Evolutionary conservation across 1,140 invertebrate species (phyloP).

Genomic region (Eriocheir sinensis): DNA sequence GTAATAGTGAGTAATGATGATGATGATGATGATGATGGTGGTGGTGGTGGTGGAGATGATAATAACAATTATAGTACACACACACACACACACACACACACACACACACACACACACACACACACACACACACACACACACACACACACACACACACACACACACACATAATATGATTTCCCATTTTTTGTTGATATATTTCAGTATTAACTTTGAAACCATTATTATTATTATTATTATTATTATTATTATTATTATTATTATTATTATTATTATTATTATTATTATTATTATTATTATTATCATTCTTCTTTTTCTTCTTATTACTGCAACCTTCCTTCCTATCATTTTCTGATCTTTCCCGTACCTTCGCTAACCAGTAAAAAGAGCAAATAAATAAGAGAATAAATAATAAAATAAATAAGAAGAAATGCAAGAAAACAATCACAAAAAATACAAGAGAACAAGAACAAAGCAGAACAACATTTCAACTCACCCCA

Average conservation of each 20-base stretch:
- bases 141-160: constrained; percentile 22
- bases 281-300: not conserved
- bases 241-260: not conserved
- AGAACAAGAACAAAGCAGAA: not conserved
- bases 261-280: not conserved
- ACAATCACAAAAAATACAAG: no score
- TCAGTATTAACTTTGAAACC: not conserved
- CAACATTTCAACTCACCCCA: no score
- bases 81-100: constrained; percentile 25
- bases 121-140: constrained; percentile 22
- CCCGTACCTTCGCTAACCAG: no score
- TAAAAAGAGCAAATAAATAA: no score
- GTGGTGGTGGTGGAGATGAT: not conserved
- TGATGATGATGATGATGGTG: not conserved
- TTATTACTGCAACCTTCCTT: no score
- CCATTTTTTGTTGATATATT: not conserved
- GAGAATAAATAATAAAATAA: not conserved
- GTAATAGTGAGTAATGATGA: not conserved
- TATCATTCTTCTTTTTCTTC: no score
- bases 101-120: constrained; percentile 22
- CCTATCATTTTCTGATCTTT: no score
- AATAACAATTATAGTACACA: not conserved
- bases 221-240: constrained; percentile 18
- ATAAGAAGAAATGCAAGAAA: no score
- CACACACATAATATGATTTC: not conserved